Percentiles rank a stretch among this genome's conserved stretches.
Evolutionary conservation across 2,797 vertebrate genomes (phyloP).

Genomic region (Molothrus aeneus): DNA sequence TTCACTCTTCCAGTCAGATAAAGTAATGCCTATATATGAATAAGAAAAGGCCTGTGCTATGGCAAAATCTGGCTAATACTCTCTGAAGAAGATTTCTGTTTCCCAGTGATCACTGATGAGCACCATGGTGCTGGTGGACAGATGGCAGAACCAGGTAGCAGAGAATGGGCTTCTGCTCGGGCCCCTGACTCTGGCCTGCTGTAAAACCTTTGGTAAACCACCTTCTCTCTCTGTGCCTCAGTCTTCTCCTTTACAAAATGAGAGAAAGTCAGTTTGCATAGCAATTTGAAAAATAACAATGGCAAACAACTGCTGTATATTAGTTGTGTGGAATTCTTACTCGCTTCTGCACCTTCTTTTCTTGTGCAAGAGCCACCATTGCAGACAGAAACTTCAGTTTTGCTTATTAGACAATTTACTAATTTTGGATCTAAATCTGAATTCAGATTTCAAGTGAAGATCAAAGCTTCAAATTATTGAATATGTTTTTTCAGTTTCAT

Average conservation of each 20-base stretch:
- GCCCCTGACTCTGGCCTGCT: background rate
- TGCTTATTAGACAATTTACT: background rate
- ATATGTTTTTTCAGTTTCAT: background rate
- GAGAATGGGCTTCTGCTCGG: background rate
- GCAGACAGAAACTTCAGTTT: background rate
- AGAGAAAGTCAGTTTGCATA: background rate
- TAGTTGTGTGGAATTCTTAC: background rate
- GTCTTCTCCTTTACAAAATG: background rate
- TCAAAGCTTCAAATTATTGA: background rate
- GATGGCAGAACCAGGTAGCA: background rate
- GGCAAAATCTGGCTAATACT: background rate
- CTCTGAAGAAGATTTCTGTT: background rate
- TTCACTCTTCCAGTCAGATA: background rate
- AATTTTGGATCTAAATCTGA: background rate
- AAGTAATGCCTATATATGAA: background rate
- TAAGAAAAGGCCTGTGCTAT: background rate
- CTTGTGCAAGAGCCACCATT: background rate
- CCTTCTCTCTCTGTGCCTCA: background rate
- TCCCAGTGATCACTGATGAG: background rate
- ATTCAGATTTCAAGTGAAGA: background rate
- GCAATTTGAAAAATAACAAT: background rate
- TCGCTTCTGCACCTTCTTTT: background rate
- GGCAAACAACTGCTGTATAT: background rate
- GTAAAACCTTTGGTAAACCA: background rate
- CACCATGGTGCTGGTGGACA: background rate